A percentile compares a stretch with the other conserved stretches of the same genome.
Conservation (phyloP, 2,888 invertebrate species). For the Drosophila kuntzei region DNA sequence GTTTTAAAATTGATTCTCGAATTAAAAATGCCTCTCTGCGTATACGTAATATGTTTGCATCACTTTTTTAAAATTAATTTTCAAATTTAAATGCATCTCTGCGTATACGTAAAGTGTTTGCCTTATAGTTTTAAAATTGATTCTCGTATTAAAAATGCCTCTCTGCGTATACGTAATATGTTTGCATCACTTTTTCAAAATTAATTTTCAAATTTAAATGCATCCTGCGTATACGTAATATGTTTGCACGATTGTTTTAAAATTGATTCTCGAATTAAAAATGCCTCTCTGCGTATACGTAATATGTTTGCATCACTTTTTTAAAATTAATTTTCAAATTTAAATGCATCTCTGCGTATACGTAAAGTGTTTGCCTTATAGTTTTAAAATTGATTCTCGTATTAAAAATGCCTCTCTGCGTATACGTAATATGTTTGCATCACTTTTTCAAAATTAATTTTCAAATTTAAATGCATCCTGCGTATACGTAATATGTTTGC, state of each 20-base stretch:
- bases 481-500: background rate
- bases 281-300: background rate
- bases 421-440: background rate
- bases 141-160: background rate
- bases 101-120: background rate
- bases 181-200: no score
- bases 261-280: background rate
- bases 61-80: no score
- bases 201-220: no score
- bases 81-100: no score
- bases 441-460: background rate
- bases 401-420: background rate
- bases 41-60: background rate
- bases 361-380: background rate
- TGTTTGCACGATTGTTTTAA: background rate
- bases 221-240: background rate
- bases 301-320: background rate
- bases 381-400: background rate
- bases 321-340: no score
- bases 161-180: constrained; percentile 1
- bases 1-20: background rate
- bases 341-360: no score
- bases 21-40: background rate
- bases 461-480: background rate
- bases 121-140: background rate